These are phyloP conservation scores for Sanderia malayensis DNA, from an alignment of 30 jellyfish, hydroid and myxozoan genomes.

Conservation along the genomic window DNA sequence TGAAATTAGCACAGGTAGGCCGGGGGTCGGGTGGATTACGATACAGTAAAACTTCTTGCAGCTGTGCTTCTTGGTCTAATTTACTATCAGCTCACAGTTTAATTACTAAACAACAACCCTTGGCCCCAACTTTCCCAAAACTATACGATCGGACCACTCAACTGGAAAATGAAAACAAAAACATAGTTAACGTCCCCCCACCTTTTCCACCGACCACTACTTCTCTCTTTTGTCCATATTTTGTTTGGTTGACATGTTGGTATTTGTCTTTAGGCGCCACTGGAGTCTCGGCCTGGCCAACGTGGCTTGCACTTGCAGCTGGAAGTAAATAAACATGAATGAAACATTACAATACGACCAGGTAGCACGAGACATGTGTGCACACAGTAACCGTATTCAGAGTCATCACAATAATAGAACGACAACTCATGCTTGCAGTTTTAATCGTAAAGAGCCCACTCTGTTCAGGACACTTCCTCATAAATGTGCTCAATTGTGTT, in stretches of 20 bases:
- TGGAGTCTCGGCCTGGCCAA: conserved; percentile 20
- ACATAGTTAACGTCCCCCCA: too few relatives aligned
- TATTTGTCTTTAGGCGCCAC: conserved; percentile 33
- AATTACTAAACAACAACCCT: too few relatives aligned
- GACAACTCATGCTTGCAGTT: background rate
- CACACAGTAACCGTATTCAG: background rate
- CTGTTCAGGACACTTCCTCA: too few relatives aligned
- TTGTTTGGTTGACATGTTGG: conserved; percentile 33
- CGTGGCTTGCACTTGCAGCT: conserved; percentile 60
- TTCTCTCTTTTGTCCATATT: conserved; percentile 56
- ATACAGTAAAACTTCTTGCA: too few relatives aligned
- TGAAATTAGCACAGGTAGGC: too few relatives aligned
- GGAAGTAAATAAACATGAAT: background rate
- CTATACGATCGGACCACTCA: background rate
- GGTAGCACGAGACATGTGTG: background rate
- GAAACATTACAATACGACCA: background rate
- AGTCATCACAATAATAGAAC: background rate
- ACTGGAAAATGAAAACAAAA: background rate
- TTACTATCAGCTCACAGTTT: too few relatives aligned
- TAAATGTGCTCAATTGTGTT: too few relatives aligned
- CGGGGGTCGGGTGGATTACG: too few relatives aligned
- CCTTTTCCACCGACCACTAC: conserved; percentile 77
- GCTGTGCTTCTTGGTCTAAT: too few relatives aligned
- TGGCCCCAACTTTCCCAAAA: background rate
- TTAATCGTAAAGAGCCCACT: too few relatives aligned